Evolutionary conservation across 2,113 vertebrate genomes (phyloP).

Genomic region (Periophthalmus modestus): DNA sequence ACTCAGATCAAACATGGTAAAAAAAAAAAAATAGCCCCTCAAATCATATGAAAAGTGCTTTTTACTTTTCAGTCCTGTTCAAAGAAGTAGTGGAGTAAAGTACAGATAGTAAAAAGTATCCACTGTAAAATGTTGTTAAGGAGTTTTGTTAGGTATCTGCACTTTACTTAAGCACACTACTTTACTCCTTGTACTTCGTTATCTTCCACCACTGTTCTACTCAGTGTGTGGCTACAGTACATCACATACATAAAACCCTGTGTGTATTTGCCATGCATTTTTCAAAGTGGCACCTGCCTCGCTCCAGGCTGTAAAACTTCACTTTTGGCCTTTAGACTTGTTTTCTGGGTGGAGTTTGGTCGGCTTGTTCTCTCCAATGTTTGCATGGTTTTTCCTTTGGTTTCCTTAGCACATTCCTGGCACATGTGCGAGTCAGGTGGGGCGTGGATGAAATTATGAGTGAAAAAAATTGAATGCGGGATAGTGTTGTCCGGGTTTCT

Average conservation of each 20-base stretch:
- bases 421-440: constrained; percentile 47
- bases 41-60: too few relatives aligned
- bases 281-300: constrained; percentile 4
- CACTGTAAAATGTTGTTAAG: too few relatives aligned
- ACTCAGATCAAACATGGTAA: too few relatives aligned
- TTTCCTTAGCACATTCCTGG: constrained; percentile 54
- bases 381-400: constrained; percentile 36
- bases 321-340: constrained; percentile 13
- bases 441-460: constrained; percentile 24
- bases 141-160: too few relatives aligned
- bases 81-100: too few relatives aligned
- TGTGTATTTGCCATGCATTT: not conserved
- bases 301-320: not conserved
- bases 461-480: constrained; percentile 23
- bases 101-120: too few relatives aligned
- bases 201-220: too few relatives aligned
- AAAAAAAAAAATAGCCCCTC: too few relatives aligned
- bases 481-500: constrained; percentile 17
- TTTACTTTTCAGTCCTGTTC: too few relatives aligned
- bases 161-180: too few relatives aligned
- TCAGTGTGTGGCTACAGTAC: not conserved
- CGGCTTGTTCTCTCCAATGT: constrained; percentile 27
- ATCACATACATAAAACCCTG: not conserved
- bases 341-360: constrained; percentile 23
- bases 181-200: too few relatives aligned